A percentile compares a stretch with the other conserved stretches of the same genome.
phyloP scores from a whole-genome alignment of 2,888 invertebrate species.

The Siphonodentalium dalli region DNA sequence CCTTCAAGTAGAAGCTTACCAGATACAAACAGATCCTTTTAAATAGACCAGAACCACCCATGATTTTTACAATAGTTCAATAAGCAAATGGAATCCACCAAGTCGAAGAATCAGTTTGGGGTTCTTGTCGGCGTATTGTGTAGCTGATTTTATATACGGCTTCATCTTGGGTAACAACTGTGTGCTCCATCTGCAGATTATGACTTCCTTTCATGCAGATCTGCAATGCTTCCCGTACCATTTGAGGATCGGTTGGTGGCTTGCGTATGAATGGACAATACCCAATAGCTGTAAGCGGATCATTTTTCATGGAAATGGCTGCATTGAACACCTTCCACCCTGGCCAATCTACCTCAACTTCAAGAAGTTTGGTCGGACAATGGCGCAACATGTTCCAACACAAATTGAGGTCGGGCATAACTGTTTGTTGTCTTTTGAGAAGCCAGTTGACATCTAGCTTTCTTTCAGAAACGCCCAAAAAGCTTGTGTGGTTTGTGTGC shows the following conservation, averaged over 20 bases:
- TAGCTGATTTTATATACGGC: slow-evolving; percentile 2
- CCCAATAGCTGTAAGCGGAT: background rate
- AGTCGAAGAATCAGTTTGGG: background rate
- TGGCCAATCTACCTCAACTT: slow-evolving; percentile 3
- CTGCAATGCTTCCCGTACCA: background rate
- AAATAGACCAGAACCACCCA: too few species aligned
- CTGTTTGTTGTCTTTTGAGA: too few species aligned
- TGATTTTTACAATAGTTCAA: too few species aligned
- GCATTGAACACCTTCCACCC: slow-evolving; percentile 2
- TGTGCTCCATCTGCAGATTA: background rate
- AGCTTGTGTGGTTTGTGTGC: too few species aligned
- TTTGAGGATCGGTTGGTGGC: slow-evolving; percentile 2
- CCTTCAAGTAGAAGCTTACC: too few species aligned
- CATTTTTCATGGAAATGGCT: background rate
- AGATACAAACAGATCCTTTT: too few species aligned
- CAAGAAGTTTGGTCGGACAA: slow-evolving; percentile 3
- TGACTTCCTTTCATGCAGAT: slow-evolving; percentile 3
- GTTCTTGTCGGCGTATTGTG: background rate
- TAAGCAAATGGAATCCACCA: slow-evolving; percentile 4
- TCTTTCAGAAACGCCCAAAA: too few species aligned
- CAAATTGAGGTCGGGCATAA: background rate
- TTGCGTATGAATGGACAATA: slow-evolving; percentile 1
- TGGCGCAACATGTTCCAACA: background rate
- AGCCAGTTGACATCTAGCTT: too few species aligned
- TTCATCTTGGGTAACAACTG: slow-evolving; percentile 3